Evolutionary conservation across 2,113 vertebrate genomes (phyloP).

Genomic region (Tonatia bakeri): DNA sequence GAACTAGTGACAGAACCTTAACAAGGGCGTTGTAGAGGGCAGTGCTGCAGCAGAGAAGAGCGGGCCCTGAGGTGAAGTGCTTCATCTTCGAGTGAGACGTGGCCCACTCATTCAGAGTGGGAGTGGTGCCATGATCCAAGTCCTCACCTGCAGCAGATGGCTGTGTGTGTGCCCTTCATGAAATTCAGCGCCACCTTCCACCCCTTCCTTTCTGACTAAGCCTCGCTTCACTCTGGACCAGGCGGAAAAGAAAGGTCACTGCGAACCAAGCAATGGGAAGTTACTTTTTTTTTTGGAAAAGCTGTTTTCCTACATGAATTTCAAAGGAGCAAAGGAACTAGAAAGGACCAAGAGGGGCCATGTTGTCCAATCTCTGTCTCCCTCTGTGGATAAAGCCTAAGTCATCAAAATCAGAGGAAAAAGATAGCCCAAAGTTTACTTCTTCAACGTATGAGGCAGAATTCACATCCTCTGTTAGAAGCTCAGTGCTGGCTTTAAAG

Average conservation of each 20-base stretch:
- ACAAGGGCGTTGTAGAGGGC: constrained; percentile 70
- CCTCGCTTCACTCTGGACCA: constrained; percentile 57
- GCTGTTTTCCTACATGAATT: constrained; percentile 63
- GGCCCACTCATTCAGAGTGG: constrained; percentile 70
- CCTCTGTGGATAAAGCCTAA: background rate
- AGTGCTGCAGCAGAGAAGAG: constrained; percentile 71
- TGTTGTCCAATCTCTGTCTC: background rate
- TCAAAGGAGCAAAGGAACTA: background rate
- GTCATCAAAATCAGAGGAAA: background rate
- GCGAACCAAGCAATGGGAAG: constrained; percentile 57
- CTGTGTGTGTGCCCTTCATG: constrained; percentile 49
- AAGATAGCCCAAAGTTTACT: background rate
- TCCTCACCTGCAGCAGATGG: constrained; percentile 36
- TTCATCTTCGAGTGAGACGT: constrained; percentile 78
- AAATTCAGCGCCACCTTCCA: constrained; percentile 69
- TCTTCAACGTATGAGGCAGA: background rate
- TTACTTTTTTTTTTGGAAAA: constrained; percentile 67
- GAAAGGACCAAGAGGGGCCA: background rate
- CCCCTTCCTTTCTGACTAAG: constrained; percentile 67
- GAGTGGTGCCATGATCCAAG: constrained; percentile 45
- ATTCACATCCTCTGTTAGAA: background rate
- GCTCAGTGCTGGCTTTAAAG: background rate
- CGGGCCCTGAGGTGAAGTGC: constrained; percentile 73
- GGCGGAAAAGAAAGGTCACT: constrained; percentile 56
- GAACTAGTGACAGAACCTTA: constrained; percentile 74